Conservation (phyloP, 2,797 vertebrate genomes). For the Rhinichthys osculus region DNA sequence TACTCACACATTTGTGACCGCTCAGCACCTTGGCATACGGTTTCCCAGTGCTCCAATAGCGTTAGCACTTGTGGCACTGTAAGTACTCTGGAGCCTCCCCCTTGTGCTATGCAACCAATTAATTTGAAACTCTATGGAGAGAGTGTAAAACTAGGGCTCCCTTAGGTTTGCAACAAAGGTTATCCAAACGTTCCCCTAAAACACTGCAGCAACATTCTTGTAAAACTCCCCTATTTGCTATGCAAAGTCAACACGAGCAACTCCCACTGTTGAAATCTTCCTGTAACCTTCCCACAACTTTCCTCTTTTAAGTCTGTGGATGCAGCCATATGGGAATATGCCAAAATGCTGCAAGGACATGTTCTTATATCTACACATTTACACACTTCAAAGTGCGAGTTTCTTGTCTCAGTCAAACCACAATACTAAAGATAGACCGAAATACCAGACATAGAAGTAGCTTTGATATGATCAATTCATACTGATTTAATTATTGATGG, state of each 20-base stretch:
- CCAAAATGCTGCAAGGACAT: constrained; percentile 17
- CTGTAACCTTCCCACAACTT: constrained; percentile 9
- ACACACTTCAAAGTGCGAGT: neutral
- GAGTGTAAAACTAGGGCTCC: constrained; percentile 7
- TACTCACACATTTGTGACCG: neutral
- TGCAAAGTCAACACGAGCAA: constrained; percentile 39
- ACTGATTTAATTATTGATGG: neutral
- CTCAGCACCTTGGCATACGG: constrained; percentile 6
- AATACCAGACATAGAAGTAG: neutral
- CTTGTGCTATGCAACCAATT: constrained; percentile 44
- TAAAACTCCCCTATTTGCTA: constrained; percentile 19
- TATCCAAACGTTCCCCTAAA: constrained; percentile 33
- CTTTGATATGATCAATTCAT: neutral
- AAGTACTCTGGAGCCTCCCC: constrained; percentile 20
- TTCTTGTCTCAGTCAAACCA: neutral
- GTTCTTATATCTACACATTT: neutral
- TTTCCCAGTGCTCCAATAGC: constrained; percentile 32
- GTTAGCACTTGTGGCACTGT: constrained; percentile 13
- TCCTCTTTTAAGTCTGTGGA: neutral
- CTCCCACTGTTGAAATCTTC: constrained; percentile 34
- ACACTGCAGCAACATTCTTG: constrained; percentile 8
- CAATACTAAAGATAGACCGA: neutral
- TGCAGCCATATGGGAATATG: constrained; percentile 15
- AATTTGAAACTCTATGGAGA: constrained; percentile 20
- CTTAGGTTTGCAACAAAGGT: constrained; percentile 37